Conservation (phyloP, 2,888 invertebrate genomes). For the Lathronympha strigana region DNA sequence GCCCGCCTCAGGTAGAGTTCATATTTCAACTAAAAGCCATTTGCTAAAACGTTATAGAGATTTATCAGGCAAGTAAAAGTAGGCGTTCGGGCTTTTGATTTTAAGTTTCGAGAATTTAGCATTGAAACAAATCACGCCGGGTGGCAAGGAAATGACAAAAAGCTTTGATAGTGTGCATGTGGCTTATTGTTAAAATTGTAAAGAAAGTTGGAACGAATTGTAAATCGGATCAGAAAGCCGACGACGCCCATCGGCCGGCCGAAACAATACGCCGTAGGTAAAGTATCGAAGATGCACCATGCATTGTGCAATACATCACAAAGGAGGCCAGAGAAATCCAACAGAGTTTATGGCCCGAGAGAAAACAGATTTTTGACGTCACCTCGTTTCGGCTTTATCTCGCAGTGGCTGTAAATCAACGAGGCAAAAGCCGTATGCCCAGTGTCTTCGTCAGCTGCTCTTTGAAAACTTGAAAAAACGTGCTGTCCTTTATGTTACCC, state of each 20-base stretch:
- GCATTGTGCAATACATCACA: conserved; percentile 78
- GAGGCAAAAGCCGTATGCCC: conserved; percentile 45
- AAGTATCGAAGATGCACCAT: conserved; percentile 61
- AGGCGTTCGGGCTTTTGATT: background rate
- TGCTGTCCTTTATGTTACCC: background rate
- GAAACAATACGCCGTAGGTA: conserved; percentile 73
- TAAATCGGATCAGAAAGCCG: conserved; percentile 73
- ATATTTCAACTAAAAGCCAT: conserved; percentile 58
- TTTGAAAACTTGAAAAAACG: background rate
- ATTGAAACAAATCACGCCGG: conserved; percentile 58
- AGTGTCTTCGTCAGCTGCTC: conserved; percentile 38
- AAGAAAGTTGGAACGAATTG: conserved; percentile 80
- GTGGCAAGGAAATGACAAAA: conserved; percentile 55
- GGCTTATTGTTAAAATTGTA: conserved; percentile 63
- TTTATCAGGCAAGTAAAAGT: conserved; percentile 9
- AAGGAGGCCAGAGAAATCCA: conserved; percentile 77
- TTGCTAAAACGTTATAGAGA: conserved; percentile 42
- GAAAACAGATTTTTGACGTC: conserved; percentile 62
- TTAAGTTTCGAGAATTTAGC: conserved; percentile 14
- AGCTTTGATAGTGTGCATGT: conserved; percentile 53
- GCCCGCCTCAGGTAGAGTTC: conserved; percentile 57
- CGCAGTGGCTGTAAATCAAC: conserved; percentile 70
- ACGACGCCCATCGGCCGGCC: conserved; percentile 72
- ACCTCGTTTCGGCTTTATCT: conserved; percentile 56
- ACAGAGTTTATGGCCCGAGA: conserved; percentile 66